phyloP scores from a whole-genome alignment of 2,797 vertebrate genomes.

The Sternarchorhynchus goeldii region DNA sequence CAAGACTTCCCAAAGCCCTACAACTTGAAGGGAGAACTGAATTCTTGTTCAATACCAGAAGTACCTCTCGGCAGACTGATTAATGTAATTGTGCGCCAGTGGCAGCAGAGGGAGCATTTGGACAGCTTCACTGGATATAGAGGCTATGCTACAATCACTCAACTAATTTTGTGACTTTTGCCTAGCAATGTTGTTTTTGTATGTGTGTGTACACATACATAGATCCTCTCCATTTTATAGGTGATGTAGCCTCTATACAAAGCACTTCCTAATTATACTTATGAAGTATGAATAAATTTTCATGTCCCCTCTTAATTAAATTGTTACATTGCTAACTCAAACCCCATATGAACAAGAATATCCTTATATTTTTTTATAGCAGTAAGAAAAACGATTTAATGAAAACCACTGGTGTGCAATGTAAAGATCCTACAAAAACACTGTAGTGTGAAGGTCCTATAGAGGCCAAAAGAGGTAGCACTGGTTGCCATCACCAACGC shows the following conservation, averaged over 20 bases:
- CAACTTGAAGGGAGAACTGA: not conserved
- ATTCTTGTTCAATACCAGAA: not conserved
- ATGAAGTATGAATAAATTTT: too few relatives aligned
- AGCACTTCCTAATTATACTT: too few relatives aligned
- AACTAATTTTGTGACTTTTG: too few relatives aligned
- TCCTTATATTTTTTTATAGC: too few relatives aligned
- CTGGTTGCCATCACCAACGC: not conserved
- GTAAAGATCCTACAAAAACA: not conserved
- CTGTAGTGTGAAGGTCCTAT: not conserved
- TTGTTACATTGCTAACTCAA: too few relatives aligned
- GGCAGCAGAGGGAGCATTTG: slow-evolving; percentile 47
- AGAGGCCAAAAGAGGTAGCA: not conserved
- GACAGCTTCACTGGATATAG: not conserved
- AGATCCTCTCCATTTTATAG: too few relatives aligned
- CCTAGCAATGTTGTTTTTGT: too few relatives aligned
- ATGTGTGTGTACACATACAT: too few relatives aligned
- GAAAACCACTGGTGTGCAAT: not conserved
- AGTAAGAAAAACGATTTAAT: not conserved
- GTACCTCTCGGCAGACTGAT: not conserved
- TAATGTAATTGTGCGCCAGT: slow-evolving; percentile 22
- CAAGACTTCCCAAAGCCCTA: not conserved
- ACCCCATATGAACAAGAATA: too few relatives aligned
- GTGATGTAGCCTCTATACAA: too few relatives aligned
- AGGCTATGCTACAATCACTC: too few relatives aligned
- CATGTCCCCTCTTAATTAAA: too few relatives aligned